These are phyloP conservation scores for Antheraea yamamai DNA, from an alignment of 2,888 invertebrate species.

Conservation along the genomic window DNA sequence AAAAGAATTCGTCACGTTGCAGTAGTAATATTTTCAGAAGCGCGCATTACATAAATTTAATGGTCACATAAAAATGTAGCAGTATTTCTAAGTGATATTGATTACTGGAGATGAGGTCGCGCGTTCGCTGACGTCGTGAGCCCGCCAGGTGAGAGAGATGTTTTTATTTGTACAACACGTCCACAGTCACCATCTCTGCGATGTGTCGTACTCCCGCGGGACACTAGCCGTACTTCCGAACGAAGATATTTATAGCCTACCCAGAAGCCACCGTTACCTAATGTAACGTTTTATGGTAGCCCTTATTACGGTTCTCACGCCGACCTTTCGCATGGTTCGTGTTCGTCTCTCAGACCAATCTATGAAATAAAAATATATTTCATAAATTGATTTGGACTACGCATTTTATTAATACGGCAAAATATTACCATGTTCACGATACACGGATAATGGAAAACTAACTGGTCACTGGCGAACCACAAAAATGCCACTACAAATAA, in stretches of 20 bases:
- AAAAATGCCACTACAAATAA: constrained; percentile 64
- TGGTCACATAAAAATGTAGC: constrained; percentile 60
- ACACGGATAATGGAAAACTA: constrained; percentile 44
- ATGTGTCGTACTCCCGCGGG: constrained; percentile 77
- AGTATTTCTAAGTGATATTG: constrained; percentile 76
- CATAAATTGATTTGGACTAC: constrained; percentile 51
- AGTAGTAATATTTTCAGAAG: constrained; percentile 49
- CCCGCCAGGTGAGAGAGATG: constrained; percentile 67
- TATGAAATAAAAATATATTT: constrained; percentile 55
- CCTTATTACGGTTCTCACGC: constrained; percentile 77
- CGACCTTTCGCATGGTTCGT: constrained; percentile 53
- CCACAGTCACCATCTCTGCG: constrained; percentile 66
- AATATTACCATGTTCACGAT: not conserved
- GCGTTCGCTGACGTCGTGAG: constrained; percentile 42
- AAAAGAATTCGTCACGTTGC: constrained; percentile 31
- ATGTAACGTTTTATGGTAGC: constrained; percentile 81
- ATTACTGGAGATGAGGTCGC: constrained; percentile 59
- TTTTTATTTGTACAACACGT: constrained; percentile 79
- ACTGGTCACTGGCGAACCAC: constrained; percentile 64
- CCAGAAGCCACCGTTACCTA: constrained; percentile 81
- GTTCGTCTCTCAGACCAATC: constrained; percentile 5
- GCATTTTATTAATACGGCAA: not conserved
- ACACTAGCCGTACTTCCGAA: constrained; percentile 79
- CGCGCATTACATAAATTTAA: constrained; percentile 55
- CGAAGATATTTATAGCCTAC: constrained; percentile 81